A percentile compares a stretch with the other conserved stretches of the same genome.
Evolutionary conservation across 2,888 invertebrate genomes (phyloP).

Genomic region (Fragum sueziense): DNA sequence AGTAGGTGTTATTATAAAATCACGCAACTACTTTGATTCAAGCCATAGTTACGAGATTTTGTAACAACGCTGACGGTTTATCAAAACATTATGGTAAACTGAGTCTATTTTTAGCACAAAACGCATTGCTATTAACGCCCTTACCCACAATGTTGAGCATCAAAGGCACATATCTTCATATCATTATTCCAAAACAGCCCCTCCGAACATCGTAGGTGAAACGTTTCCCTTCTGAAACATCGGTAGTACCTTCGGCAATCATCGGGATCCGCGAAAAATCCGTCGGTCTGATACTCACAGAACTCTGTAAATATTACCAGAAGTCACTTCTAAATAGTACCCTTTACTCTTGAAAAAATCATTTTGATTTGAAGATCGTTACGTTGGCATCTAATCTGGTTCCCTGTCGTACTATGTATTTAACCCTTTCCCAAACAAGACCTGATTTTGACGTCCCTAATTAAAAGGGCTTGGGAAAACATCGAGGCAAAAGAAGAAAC

Average conservation of each 20-base stretch:
- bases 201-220: slow-evolving; percentile 5
- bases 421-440: no score
- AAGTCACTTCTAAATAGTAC: no score
- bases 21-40: no score
- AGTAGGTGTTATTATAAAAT: no score
- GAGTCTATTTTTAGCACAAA: not conserved
- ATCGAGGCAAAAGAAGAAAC: no score
- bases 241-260: slow-evolving; percentile 19
- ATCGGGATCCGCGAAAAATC: slow-evolving; percentile 6
- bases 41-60: not conserved
- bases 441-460: no score
- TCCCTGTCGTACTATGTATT: no score
- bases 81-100: not conserved
- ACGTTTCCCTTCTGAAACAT: not conserved
- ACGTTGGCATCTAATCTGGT: no score
- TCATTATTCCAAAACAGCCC: slow-evolving; percentile 14
- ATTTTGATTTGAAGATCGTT: no score
- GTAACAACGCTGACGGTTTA: not conserved
- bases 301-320: slow-evolving; percentile 4
- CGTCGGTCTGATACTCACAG: not conserved
- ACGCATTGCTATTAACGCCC: not conserved
- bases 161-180: not conserved
- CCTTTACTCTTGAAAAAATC: no score
- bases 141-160: slow-evolving; percentile 9
- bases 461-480: no score